phyloP scores from a whole-genome alignment of 2,888 invertebrate genomes.

The Oxystoma pomonae region DNA sequence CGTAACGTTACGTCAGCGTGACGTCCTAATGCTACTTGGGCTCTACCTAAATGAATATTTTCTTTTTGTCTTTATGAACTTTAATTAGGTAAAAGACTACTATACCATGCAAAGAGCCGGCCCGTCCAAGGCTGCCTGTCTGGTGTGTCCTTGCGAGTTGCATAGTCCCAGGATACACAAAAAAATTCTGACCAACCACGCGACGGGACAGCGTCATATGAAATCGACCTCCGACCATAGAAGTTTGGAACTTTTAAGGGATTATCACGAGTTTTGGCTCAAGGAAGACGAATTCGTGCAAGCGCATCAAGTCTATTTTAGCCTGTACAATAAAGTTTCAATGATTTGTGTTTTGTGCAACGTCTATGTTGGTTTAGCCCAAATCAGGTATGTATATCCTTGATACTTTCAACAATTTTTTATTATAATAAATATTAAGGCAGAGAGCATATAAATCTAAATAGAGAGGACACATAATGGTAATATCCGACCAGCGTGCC shows the following conservation, averaged over 20 bases:
- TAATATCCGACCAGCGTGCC: no score
- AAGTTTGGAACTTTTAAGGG: conserved; percentile 21
- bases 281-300: conserved; percentile 33
- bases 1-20: no score
- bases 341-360: conserved; percentile 30
- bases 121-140: conserved; percentile 28
- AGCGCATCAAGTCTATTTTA: conserved; percentile 38
- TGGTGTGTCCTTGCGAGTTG: conserved; percentile 34
- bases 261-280: conserved; percentile 36
- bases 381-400: neutral
- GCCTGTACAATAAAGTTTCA: conserved; percentile 19
- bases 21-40: no score
- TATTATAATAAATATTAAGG: no score
- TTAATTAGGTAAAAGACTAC: conserved; percentile 17
- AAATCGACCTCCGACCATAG: conserved; percentile 15
- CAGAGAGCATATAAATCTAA: no score
- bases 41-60: no score
- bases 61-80: no score
- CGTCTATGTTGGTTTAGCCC: neutral
- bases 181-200: conserved; percentile 30
- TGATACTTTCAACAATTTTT: no score
- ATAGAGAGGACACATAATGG: no score
- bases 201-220: conserved; percentile 33
- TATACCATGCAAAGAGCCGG: conserved; percentile 30
- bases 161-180: conserved; percentile 22